Conservation (phyloP, 2,113 vertebrate genomes). For the Atlantisia rogersi region DNA sequence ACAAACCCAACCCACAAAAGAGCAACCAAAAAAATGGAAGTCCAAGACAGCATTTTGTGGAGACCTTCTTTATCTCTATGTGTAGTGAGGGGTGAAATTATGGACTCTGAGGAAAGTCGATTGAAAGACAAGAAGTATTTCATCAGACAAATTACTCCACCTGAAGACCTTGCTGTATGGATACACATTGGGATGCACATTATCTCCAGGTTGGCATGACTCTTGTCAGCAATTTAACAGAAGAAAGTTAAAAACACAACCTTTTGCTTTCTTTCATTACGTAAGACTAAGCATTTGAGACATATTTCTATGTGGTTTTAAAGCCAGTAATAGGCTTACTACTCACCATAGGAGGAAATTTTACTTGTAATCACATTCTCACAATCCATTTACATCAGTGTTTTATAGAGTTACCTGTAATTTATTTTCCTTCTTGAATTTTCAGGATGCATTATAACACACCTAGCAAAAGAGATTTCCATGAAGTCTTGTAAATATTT, state of each 20-base stretch:
- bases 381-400: constrained; percentile 58
- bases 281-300: background rate
- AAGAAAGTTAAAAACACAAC: background rate
- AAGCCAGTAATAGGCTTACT: background rate
- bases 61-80: background rate
- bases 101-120: background rate
- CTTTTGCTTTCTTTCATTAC: background rate
- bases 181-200: background rate
- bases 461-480: constrained; percentile 63
- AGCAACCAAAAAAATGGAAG: background rate
- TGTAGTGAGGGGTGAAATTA: background rate
- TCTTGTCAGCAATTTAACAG: background rate
- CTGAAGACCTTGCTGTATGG: background rate
- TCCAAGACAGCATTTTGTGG: background rate
- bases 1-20: too few species aligned
- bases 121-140: background rate
- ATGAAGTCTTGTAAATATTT: constrained; percentile 53
- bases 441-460: constrained; percentile 63
- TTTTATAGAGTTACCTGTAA: constrained; percentile 62
- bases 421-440: constrained; percentile 72
- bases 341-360: background rate
- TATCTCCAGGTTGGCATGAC: background rate
- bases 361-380: background rate
- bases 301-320: background rate
- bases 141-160: background rate